Evolutionary conservation across 2,113 vertebrate genomes (phyloP).

Genomic region (Terrapene triunguis): DNA sequence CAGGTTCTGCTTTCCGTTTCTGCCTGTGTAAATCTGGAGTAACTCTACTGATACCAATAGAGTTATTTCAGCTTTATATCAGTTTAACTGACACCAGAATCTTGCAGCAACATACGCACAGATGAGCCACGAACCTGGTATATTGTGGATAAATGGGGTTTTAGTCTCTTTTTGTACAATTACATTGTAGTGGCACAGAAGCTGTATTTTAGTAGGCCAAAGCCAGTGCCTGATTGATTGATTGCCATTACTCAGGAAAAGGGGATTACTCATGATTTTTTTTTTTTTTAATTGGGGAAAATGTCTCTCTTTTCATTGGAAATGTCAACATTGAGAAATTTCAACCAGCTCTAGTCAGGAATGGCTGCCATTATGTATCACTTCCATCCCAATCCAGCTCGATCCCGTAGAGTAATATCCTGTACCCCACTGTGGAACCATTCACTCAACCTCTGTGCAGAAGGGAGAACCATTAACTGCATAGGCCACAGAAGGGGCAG

Average conservation of each 20-base stretch:
- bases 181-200: neutral
- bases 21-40: constrained; percentile 38
- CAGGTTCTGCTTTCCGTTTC: constrained; percentile 56
- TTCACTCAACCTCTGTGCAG: neutral
- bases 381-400: neutral
- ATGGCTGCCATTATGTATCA: neutral
- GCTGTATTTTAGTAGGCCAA: neutral
- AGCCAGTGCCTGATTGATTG: neutral
- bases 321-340: neutral
- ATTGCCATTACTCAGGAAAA: neutral
- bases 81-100: constrained; percentile 17
- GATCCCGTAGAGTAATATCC: constrained; percentile 17
- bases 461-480: neutral
- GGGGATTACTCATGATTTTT: neutral
- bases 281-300: neutral
- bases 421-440: constrained; percentile 40
- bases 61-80: constrained; percentile 28
- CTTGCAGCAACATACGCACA: neutral
- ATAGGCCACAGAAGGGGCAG: rapidly evolving
- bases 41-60: neutral
- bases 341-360: neutral
- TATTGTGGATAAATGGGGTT: neutral
- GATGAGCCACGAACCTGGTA: neutral
- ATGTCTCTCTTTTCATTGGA: rapidly evolving
- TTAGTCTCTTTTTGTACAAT: neutral